Percentiles rank a stretch among this genome's conserved stretches.
Conservation (phyloP, 2,797 vertebrate species). For the Brachymystax lenok region DNA sequence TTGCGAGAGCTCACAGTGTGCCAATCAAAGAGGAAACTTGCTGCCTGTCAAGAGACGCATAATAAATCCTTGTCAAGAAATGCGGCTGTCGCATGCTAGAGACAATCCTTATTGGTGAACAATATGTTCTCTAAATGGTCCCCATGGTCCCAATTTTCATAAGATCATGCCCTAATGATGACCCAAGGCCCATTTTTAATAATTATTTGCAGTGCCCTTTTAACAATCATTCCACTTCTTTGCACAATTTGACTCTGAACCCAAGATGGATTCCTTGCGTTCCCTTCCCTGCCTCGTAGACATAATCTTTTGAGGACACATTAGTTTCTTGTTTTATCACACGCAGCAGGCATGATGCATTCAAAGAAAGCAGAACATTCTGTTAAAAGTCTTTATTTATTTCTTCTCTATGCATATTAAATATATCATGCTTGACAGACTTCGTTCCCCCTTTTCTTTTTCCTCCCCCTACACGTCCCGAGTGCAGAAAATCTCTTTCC, state of each 20-base stretch:
- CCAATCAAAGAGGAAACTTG: conserved; percentile 65
- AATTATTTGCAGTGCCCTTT: conserved; percentile 75
- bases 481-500: conserved; percentile 41
- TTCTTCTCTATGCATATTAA: conserved; percentile 46
- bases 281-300: conserved; percentile 58
- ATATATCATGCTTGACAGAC: conserved; percentile 39
- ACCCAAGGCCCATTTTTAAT: conserved; percentile 75
- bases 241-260: conserved; percentile 69
- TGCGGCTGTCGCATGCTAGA: conserved; percentile 48
- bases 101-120: conserved; percentile 60
- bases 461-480: conserved; percentile 29
- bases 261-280: conserved; percentile 57
- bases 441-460: conserved; percentile 34
- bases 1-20: conserved; percentile 45
- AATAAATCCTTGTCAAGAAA: conserved; percentile 60
- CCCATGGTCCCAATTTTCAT: conserved; percentile 59
- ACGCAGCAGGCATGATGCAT: conserved; percentile 45
- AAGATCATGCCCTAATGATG: conserved; percentile 76
- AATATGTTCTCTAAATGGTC: conserved; percentile 63
- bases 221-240: conserved; percentile 73
- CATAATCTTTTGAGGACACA: conserved; percentile 48
- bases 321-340: conserved; percentile 42
- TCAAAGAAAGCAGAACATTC: conserved; percentile 46
- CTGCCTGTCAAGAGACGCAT: conserved; percentile 53
- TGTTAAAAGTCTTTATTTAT: conserved; percentile 33